These are phyloP conservation scores for Plodia interpunctella DNA, from an alignment of 1,140 invertebrate genomes.

Conservation along the genomic window DNA sequence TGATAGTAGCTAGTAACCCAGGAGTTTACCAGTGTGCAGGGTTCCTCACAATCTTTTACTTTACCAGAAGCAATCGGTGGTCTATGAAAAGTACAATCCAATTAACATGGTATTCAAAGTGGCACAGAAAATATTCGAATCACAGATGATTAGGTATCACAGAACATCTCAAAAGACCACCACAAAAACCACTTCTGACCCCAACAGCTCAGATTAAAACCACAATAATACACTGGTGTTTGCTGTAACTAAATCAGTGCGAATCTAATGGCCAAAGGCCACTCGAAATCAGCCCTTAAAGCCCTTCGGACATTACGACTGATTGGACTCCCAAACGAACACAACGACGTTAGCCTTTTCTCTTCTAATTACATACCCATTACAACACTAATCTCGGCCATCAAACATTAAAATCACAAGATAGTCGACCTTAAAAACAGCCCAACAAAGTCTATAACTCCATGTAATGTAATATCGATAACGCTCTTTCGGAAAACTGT, in stretches of 20 bases:
- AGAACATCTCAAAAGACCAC: constrained; percentile 12
- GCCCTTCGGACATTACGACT: constrained; percentile 48
- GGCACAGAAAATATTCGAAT: too few relatives aligned
- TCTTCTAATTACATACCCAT: constrained; percentile 70
- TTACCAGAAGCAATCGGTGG: too few relatives aligned
- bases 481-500: constrained; percentile 42
- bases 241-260: constrained; percentile 54
- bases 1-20: too few relatives aligned
- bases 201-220: constrained; percentile 17
- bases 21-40: too few relatives aligned
- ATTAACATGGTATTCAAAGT: too few relatives aligned
- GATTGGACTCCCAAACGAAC: constrained; percentile 70
- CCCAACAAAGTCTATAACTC: constrained; percentile 19
- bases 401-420: constrained; percentile 13
- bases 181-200: constrained; percentile 13
- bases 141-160: too few relatives aligned
- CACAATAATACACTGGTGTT: constrained; percentile 44
- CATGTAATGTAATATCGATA: constrained; percentile 17
- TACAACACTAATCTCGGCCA: constrained; percentile 63
- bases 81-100: too few relatives aligned
- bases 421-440: constrained; percentile 35
- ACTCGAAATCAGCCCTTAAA: constrained; percentile 42
- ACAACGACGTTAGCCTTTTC: constrained; percentile 71
- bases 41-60: too few relatives aligned
- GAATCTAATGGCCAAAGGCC: constrained; percentile 44